Percentiles rank a stretch among this genome's conserved stretches.
These are phyloP conservation scores for Cephalotes varians DNA, from an alignment of 2,888 invertebrate genomes.

Conservation along the genomic window DNA sequence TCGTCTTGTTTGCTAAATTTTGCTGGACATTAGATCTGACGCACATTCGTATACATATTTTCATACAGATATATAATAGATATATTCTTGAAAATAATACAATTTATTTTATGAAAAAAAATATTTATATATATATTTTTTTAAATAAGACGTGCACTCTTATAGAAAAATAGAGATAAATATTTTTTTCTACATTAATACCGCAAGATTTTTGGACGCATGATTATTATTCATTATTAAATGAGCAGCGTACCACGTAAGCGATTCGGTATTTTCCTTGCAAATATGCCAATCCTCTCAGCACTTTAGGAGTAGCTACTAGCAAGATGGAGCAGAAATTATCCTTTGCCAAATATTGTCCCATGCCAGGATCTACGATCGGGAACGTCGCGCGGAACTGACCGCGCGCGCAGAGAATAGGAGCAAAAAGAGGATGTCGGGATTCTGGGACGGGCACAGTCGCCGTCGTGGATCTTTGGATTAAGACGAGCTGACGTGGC, in stretches of 20 bases:
- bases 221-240: conserved; percentile 37
- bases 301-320: conserved; percentile 5
- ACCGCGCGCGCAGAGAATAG: conserved; percentile 72
- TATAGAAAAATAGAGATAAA: neutral
- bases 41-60: neutral
- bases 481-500: conserved; percentile 77
- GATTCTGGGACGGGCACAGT: conserved; percentile 61
- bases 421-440: conserved; percentile 60
- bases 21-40: neutral
- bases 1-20: neutral
- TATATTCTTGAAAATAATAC: neutral
- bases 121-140: neutral
- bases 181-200: neutral
- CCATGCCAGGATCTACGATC: conserved; percentile 53
- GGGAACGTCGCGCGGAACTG: conserved; percentile 71
- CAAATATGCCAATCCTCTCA: conserved; percentile 37
- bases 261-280: conserved; percentile 41
- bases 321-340: conserved; percentile 43
- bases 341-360: conserved; percentile 55
- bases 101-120: neutral
- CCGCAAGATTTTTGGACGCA: neutral
- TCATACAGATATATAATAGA: neutral
- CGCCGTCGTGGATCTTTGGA: conserved; percentile 78
- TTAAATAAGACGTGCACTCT: neutral
- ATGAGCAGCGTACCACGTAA: conserved; percentile 23